Conservation (phyloP, 2,888 invertebrate genomes). For the Pecten maximus region DNA sequence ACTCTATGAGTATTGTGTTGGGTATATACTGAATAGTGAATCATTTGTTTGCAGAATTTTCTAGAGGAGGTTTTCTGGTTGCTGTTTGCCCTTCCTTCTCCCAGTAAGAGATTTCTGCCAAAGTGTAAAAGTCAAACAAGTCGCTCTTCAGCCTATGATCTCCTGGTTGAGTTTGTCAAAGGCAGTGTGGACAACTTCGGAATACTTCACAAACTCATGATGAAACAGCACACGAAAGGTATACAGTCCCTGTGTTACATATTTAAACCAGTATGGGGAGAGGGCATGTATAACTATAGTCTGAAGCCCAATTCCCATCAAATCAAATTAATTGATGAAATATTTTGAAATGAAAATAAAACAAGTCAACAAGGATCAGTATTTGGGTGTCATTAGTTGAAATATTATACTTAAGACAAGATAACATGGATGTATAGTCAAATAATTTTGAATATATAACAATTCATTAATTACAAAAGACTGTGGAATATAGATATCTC, state of each 20-base stretch:
- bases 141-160: constrained; percentile 94
- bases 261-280: too few species aligned
- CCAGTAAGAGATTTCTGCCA: constrained; percentile 91
- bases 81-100: constrained; percentile 94
- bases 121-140: constrained; percentile 95
- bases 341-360: too few species aligned
- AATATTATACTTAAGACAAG: too few species aligned
- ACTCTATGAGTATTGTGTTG: background rate
- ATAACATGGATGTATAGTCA: too few species aligned
- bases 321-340: too few species aligned
- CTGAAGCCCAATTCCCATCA: too few species aligned
- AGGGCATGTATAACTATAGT: too few species aligned
- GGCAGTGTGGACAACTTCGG: constrained; percentile 93
- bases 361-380: too few species aligned
- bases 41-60: constrained; percentile 73
- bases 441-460: too few species aligned
- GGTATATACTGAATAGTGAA: background rate
- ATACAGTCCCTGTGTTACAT: background rate
- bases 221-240: constrained; percentile 89
- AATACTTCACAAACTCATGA: constrained; percentile 90
- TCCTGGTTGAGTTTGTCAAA: constrained; percentile 93
- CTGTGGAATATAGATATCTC: too few species aligned
- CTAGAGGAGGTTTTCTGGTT: constrained; percentile 89
- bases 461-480: too few species aligned
- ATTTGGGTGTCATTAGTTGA: too few species aligned